Percentiles rank a stretch among this genome's conserved stretches.
These are phyloP conservation scores for Drosophila picticornis DNA, from an alignment of 2,888 invertebrate genomes.

Conservation along the genomic window DNA sequence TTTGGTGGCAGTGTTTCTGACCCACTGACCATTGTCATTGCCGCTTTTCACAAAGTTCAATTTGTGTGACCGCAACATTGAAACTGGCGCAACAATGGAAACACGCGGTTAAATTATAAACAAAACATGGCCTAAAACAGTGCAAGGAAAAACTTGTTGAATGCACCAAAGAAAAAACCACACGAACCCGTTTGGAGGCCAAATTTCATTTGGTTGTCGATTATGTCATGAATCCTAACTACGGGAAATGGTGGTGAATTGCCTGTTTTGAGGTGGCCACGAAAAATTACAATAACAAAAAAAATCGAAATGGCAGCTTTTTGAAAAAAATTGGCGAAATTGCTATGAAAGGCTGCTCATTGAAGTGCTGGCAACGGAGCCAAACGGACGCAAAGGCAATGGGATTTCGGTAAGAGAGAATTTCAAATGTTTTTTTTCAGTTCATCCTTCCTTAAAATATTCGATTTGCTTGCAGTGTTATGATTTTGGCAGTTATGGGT, in stretches of 20 bases:
- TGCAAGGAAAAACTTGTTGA: slow-evolving; percentile 64
- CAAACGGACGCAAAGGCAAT: slow-evolving; percentile 63
- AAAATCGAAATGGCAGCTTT: slow-evolving; percentile 10
- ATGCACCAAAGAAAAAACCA: slow-evolving; percentile 44
- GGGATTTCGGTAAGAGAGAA: slow-evolving; percentile 66
- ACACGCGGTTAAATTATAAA: slow-evolving; percentile 22
- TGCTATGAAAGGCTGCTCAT: slow-evolving; percentile 46
- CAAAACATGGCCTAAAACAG: slow-evolving; percentile 43
- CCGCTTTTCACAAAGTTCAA: slow-evolving; percentile 51
- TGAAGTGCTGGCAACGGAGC: slow-evolving; percentile 55
- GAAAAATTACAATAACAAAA: not conserved
- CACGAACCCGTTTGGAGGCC: slow-evolving; percentile 67
- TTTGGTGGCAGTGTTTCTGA: slow-evolving; percentile 51
- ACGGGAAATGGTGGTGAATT: slow-evolving; percentile 34
- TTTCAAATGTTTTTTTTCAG: not conserved
- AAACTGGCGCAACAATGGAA: slow-evolving; percentile 30
- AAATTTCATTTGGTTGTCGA: slow-evolving; percentile 43
- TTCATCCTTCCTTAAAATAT: slow-evolving; percentile 16
- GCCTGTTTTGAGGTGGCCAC: slow-evolving; percentile 37
- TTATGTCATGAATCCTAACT: slow-evolving; percentile 48
- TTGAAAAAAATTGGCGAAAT: slow-evolving; percentile 46
- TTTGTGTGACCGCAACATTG: slow-evolving; percentile 59
- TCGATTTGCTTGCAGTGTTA: slow-evolving; percentile 56
- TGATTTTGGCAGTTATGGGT: slow-evolving; percentile 85
- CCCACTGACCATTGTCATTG: slow-evolving; percentile 65